A percentile compares a stretch with the other conserved stretches of the same genome.
Conservation (phyloP, 2,797 vertebrate genomes). For the Sandelia bainsii region DNA sequence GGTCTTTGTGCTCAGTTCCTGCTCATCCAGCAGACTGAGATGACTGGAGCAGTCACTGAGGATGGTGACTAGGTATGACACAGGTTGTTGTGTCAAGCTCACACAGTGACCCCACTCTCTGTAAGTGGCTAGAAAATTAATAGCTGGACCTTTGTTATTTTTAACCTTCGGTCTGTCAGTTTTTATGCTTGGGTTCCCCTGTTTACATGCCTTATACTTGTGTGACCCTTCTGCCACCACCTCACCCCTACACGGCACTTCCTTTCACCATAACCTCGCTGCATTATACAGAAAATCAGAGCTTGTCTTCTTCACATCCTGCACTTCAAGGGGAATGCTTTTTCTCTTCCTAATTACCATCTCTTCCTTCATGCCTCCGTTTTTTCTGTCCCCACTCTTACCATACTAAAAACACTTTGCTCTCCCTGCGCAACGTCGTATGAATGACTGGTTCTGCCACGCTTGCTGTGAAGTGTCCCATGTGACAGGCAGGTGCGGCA, state of each 20-base stretch:
- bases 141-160: background rate
- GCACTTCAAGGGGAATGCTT: slow-evolving; percentile 42
- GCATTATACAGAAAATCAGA: slow-evolving; percentile 34
- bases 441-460: slow-evolving; percentile 43
- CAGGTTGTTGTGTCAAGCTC: background rate
- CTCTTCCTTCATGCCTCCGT: slow-evolving; percentile 35
- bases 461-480: slow-evolving; percentile 52
- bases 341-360: slow-evolving; percentile 60
- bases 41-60: background rate
- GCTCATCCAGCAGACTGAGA: background rate
- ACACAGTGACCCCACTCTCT: background rate
- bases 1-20: background rate
- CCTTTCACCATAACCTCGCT: slow-evolving; percentile 25
- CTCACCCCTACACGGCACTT: slow-evolving; percentile 36
- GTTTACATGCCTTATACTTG: slow-evolving; percentile 6
- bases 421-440: slow-evolving; percentile 30
- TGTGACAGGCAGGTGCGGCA: slow-evolving; percentile 44
- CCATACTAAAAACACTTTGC: slow-evolving; percentile 34
- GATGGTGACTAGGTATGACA: too few species aligned
- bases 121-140: slow-evolving; percentile 3
- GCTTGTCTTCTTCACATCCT: slow-evolving; percentile 30
- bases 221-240: slow-evolving; percentile 17
- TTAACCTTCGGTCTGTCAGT: background rate
- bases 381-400: slow-evolving; percentile 34
- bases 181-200: background rate